Percentiles rank a stretch among this genome's conserved stretches.
phyloP scores from a whole-genome alignment of 2,113 vertebrate genomes.

The Caretta caretta region DNA sequence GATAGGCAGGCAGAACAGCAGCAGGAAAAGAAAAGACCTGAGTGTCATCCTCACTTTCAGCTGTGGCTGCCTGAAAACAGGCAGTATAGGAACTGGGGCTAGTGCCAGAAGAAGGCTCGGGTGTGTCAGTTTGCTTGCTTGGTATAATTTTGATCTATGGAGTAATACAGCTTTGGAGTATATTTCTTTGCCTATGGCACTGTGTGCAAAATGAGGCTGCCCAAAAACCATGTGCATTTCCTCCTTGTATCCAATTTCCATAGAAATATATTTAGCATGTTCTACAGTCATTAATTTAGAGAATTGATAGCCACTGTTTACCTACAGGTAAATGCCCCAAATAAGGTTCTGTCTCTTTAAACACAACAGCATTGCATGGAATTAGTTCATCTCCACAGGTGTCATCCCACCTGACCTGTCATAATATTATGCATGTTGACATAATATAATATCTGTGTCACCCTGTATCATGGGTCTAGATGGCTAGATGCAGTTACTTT shows the following conservation, averaged over 20 bases:
- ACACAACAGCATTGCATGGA: neutral
- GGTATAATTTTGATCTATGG: neutral
- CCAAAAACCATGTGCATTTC: fast-evolving
- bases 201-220: neutral
- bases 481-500: neutral
- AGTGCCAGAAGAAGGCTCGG: neutral
- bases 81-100: fast-evolving
- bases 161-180: neutral
- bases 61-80: neutral
- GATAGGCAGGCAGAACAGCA: neutral
- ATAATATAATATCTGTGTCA: neutral
- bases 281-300: neutral
- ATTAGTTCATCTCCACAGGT: neutral
- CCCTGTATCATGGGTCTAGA: neutral
- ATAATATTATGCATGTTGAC: neutral
- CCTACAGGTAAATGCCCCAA: neutral
- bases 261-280: neutral
- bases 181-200: fast-evolving
- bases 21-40: neutral
- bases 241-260: fast-evolving
- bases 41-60: neutral
- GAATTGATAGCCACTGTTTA: neutral
- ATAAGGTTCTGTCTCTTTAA: neutral
- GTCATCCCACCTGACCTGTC: neutral
- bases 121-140: neutral